Percentiles rank a stretch among this genome's conserved stretches.
Conservation (phyloP, 64 coral and sea anemone species). For the Actinia equina region DNA sequence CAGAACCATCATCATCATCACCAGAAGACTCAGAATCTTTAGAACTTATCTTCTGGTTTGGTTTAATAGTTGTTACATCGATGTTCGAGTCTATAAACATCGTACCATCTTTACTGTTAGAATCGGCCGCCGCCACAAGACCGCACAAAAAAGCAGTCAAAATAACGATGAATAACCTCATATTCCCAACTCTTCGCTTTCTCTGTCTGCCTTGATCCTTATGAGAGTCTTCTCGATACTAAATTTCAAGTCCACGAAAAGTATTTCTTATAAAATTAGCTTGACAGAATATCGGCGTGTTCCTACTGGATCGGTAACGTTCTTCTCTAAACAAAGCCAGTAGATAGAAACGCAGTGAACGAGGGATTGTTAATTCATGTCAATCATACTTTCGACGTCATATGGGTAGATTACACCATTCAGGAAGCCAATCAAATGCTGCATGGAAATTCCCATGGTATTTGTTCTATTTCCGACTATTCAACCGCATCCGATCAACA, state of each 20-base stretch:
- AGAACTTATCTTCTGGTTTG: not conserved
- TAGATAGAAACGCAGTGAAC: slow-evolving; percentile 28
- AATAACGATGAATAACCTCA: slow-evolving; percentile 28
- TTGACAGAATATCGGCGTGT: not conserved
- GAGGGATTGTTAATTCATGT: slow-evolving; percentile 52
- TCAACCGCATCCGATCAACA: slow-evolving; percentile 14
- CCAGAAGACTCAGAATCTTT: slow-evolving; percentile 7
- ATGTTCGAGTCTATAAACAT: slow-evolving; percentile 19
- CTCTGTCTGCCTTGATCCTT: not conserved
- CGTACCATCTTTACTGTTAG: slow-evolving; percentile 14
- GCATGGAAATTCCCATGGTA: slow-evolving; percentile 56
- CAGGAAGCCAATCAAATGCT: slow-evolving; percentile 48
- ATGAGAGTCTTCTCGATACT: not conserved
- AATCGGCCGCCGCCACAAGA: not conserved
- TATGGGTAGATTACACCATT: slow-evolving; percentile 12
- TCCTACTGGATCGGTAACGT: not conserved
- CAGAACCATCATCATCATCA: slow-evolving; percentile 61
- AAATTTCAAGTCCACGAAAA: not conserved
- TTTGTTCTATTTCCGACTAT: slow-evolving; percentile 23
- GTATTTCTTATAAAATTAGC: not conserved
- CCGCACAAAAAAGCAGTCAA: slow-evolving; percentile 3
- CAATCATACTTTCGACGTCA: slow-evolving; percentile 85
- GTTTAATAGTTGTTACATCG: slow-evolving; percentile 13
- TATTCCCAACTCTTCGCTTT: slow-evolving; percentile 15
- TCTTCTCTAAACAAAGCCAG: not conserved